Percentiles rank a stretch among this genome's conserved stretches.
These are phyloP conservation scores for Microchrysa polita DNA, from an alignment of 2,888 invertebrate genomes.

Conservation along the genomic window DNA sequence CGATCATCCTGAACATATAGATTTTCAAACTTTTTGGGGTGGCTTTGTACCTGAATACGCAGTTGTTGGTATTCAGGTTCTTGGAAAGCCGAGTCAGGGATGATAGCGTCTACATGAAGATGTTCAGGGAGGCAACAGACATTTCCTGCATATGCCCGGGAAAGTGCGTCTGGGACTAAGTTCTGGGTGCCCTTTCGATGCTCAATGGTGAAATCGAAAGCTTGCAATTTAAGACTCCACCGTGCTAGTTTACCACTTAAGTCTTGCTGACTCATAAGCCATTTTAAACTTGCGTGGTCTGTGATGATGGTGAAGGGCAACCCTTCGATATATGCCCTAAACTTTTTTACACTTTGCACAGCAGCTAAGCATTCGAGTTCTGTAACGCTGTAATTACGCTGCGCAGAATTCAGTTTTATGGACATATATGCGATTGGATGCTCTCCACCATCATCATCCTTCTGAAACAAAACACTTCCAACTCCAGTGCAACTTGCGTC, in stretches of 20 bases:
- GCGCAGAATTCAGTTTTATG: constrained; percentile 3
- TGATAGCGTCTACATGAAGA: too few species aligned
- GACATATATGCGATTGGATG: constrained; percentile 25
- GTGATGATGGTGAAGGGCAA: constrained; percentile 45
- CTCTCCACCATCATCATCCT: constrained; percentile 8
- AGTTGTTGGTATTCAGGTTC: too few species aligned
- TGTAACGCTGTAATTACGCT: constrained; percentile 47
- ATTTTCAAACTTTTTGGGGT: constrained; percentile 5
- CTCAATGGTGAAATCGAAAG: constrained; percentile 15
- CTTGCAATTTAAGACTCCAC: constrained; percentile 37
- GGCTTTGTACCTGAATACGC: too few species aligned
- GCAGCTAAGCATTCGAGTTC: constrained; percentile 51
- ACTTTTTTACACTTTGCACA: constrained; percentile 44
- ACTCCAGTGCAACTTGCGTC: constrained; percentile 41
- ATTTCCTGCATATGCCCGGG: not conserved
- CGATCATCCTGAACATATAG: not conserved
- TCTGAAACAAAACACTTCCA: constrained; percentile 27
- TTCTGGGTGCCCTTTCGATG: too few species aligned
- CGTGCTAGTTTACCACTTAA: constrained; percentile 24
- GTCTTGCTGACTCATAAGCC: constrained; percentile 28
- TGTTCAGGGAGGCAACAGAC: not conserved
- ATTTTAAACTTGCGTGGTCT: constrained; percentile 29
- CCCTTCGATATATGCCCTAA: constrained; percentile 48
- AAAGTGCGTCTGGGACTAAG: too few species aligned
- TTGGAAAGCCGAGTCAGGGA: too few species aligned